Base-by-base conservation (phyloP, 1,140 invertebrate species). In the Ephestia elutella region DNA sequence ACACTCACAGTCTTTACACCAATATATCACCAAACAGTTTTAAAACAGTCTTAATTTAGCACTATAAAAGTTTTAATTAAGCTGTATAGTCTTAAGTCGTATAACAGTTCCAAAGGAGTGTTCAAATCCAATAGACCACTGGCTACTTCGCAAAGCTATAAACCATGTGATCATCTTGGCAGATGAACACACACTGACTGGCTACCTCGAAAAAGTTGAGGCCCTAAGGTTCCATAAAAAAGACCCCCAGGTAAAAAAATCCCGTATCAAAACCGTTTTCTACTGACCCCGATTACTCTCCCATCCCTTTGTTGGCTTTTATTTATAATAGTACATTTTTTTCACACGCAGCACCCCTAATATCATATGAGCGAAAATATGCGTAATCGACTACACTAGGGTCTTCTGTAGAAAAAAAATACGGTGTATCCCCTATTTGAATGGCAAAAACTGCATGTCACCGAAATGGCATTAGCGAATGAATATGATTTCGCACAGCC, bases 251-350 rank as follows among this genome's bases (percentile, higher is more conserved):
- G 82, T 81, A 84, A 85, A 86, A 88, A 87, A 85, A 80, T 71
- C 78, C 75, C 82, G 82, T 82, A 88, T 84, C 76, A 86, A 86
- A 86, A 88, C 85, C 83, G 82, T 86, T 86, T 88, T 76, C 83
- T 86, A 86, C 82, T 88, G 86, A 88, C 86, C 86, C 86, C 78
- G 82, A 87, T 86, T 81, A 72, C 71, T 83, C 85, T 85, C 71
- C 65, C 81, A 86, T 88, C 81, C 81, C 77, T 84, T 88, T 88
- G 83, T 88, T 77, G 58, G 66, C 64, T 79, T 76, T 86, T 86
- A 87, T 88, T 88, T 88, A 88, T 86, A 86, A 86, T 86, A 85
- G 79, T 80, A 80, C 62, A 79, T 85, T 87, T 88, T 87, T 88
- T 86, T 84, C 86, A 86, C 76, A 86, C 81, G 82, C 79, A 62